A percentile compares a stretch with the other conserved stretches of the same genome.
Evolutionary conservation across 2,797 vertebrate species (phyloP).

Genomic region (Micromesistius poutassou): DNA sequence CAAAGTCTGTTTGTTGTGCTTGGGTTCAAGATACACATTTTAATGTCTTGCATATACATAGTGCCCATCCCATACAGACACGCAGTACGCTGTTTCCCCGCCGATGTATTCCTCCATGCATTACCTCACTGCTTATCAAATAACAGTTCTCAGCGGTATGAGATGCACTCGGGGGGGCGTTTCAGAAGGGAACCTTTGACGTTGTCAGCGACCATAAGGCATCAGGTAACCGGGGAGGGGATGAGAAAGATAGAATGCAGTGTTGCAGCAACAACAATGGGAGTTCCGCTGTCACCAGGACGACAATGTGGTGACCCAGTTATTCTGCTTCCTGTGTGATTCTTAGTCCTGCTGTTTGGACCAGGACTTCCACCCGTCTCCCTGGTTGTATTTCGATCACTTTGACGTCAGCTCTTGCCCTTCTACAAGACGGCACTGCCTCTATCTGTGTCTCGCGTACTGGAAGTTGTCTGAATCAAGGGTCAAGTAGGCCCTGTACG

Average conservation of each 20-base stretch:
- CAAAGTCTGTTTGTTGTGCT: background rate
- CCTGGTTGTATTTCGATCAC: background rate
- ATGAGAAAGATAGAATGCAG: background rate
- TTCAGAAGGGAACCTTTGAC: background rate
- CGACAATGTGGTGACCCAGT: background rate
- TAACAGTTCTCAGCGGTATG: background rate
- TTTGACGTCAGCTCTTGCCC: background rate
- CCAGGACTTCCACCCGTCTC: background rate
- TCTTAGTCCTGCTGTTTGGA: background rate
- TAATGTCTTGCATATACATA: no score
- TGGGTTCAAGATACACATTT: background rate
- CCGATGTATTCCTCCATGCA: background rate
- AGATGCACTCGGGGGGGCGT: background rate
- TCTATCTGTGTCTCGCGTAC: background rate
- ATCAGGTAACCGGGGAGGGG: background rate
- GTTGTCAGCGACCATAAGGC: background rate
- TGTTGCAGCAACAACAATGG: background rate
- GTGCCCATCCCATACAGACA: background rate
- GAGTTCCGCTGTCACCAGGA: background rate
- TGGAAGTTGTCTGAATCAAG: background rate
- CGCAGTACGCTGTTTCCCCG: background rate
- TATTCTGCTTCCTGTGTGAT: background rate
- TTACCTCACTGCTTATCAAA: background rate
- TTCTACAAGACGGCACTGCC: background rate
- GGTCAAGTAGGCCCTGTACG: background rate